A percentile compares a stretch with the other conserved stretches of the same genome.
Evolutionary conservation across 53 echinoderm and acorn worm species (phyloP).

Genomic region (Stichopus horrens): DNA sequence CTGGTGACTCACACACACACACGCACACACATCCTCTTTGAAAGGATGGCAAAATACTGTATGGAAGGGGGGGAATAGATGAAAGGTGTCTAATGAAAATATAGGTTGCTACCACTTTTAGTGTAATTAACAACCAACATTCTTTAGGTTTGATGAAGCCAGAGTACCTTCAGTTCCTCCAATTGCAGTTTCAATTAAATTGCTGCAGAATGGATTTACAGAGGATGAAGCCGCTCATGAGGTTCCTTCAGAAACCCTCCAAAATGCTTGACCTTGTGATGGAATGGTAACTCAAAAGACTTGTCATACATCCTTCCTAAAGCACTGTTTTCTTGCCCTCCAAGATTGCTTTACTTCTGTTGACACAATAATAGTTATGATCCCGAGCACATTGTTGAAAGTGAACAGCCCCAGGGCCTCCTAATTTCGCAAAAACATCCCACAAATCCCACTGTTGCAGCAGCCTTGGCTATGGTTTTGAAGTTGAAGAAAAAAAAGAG

Average conservation of each 20-base stretch:
- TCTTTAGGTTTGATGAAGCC: not conserved
- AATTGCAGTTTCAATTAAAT: too few relatives aligned
- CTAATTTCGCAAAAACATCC: not conserved
- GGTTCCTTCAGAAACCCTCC: not conserved
- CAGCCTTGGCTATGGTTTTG: too few relatives aligned
- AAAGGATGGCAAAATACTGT: not conserved
- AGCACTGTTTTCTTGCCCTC: not conserved
- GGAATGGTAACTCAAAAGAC: not conserved
- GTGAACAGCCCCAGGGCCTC: not conserved
- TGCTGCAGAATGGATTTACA: not conserved
- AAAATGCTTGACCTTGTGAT: not conserved
- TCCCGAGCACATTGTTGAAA: slow-evolving; percentile 11
- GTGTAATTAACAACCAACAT: not conserved
- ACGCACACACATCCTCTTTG: not conserved
- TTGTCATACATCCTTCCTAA: not conserved
- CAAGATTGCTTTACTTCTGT: not conserved
- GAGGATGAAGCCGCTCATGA: not conserved
- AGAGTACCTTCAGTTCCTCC: too few relatives aligned
- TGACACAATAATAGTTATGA: slow-evolving; percentile 27
- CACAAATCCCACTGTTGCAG: not conserved
- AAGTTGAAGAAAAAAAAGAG: too few relatives aligned
- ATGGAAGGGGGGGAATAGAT: not conserved
- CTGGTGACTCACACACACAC: not conserved
- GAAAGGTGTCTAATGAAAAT: not conserved
- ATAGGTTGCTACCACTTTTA: not conserved